Base-by-base conservation (phyloP, 2,888 invertebrate species). In the Heliconius aoede region DNA sequence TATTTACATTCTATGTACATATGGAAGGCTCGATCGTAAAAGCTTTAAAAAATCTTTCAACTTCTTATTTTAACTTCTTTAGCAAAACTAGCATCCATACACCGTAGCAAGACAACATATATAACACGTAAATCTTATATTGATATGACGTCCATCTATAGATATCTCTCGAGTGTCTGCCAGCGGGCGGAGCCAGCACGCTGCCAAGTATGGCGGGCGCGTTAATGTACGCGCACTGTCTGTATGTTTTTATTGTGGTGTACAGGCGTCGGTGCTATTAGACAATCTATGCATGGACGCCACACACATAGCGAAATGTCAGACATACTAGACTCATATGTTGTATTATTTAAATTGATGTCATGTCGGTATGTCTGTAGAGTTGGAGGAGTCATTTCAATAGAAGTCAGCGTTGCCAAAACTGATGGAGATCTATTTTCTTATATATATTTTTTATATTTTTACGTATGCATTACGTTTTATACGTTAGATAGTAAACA, bases 151-250 rank as follows among this genome's bases (percentile, higher is more conserved):
- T 88, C 85, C 89, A 87, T 88, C 90, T 90, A 89, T 85, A 85
- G 87, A 87, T 88, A 86, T 85, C 87, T 85, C 82, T 85, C 86
- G 87, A 76, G 84, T 86, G 85, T 84, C 84, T 91, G 91, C 90
- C 91, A 91, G 88, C 87, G 84, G 92, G 92, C 89, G 92, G 90
- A 86, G 92, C 85, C 85, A 86, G 85, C 83, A 85, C 84, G 88
- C 89, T 93, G 93, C 93, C 94, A 94, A 94, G 88, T 92, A 94
- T 94, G 93, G 91, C 90, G 91, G 88, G 92, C 92, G 90, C 93
- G 94, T 88, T 94, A 94, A 93, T 94, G 91, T 92, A 91, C 91
- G 86, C 89, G 87, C 87, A 86, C 84, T 84, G 83, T 88, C 87
- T 36, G 88, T 88, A 86, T 91, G 89, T 90, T 91, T 91, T 92